These are phyloP conservation scores for Tridacna crocea DNA, from an alignment of 2,888 invertebrate species.

Conservation along the genomic window DNA sequence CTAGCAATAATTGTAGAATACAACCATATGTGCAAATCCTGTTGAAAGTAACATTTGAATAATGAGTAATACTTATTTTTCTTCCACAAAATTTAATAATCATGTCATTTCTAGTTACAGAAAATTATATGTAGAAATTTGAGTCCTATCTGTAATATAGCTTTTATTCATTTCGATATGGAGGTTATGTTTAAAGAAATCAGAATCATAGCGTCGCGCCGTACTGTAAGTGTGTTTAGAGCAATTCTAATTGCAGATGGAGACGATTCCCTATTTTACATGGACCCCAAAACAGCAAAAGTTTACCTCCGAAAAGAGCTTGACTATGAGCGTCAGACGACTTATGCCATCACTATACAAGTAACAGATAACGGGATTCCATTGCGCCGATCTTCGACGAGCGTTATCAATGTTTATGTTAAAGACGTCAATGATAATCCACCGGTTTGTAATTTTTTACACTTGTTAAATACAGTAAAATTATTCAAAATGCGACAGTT, in stretches of 20 bases:
- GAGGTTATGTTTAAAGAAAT: too few relatives aligned
- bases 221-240: too few relatives aligned
- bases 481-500: background rate
- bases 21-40: too few relatives aligned
- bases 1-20: too few relatives aligned
- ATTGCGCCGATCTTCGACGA: slow-evolving; percentile 56
- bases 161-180: too few relatives aligned
- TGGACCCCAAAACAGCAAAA: slow-evolving; percentile 60
- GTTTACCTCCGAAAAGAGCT: slow-evolving; percentile 62
- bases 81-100: too few relatives aligned
- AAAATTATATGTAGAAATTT: too few relatives aligned
- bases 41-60: too few relatives aligned
- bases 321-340: slow-evolving; percentile 68
- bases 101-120: too few relatives aligned
- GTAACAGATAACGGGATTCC: slow-evolving; percentile 71
- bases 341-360: slow-evolving; percentile 61
- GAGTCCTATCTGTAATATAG: too few relatives aligned
- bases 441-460: slow-evolving; percentile 53
- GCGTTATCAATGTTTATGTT: slow-evolving; percentile 64
- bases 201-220: too few relatives aligned
- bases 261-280: slow-evolving; percentile 52
- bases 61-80: too few relatives aligned
- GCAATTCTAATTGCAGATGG: slow-evolving; percentile 34
- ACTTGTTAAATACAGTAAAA: background rate
- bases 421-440: slow-evolving; percentile 76